Base-by-base conservation (phyloP, 2,888 invertebrate species). In the Pristionchus japonicus region DNA sequence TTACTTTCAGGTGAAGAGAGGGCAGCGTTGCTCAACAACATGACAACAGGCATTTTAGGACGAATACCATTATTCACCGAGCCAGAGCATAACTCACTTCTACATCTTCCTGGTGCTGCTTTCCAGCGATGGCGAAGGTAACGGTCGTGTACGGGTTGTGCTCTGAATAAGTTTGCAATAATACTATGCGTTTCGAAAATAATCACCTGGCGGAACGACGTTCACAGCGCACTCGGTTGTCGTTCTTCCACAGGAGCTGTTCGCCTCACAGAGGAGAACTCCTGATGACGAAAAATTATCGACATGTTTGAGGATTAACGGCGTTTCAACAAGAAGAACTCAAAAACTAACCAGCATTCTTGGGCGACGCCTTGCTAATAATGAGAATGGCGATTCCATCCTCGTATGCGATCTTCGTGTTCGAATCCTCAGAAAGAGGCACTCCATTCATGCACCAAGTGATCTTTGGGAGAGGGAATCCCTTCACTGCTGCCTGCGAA, bases 381-480 rank as follows among this genome's bases (percentile, higher is more conserved):
- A 77, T 83, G 52, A 92, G 83, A 64, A 92, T 89, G 17, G 90
- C 90, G 34, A 91, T 90, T 4, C 92, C 92, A 88, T 92, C 91
- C 77, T 92, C 92, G 64, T 84, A 91, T 23, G 90, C 89, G 20
- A 89, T 52, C 3, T 88, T 89, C 67, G 86, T 86, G 70, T 84
- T 70, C 43, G 52, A 31, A 74, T 49, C 88, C 47, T 86, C 70
- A 31, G 49, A 27, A 61, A 77, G 37, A 0, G 85, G 77, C 27
- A 43, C 64, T 74, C 90, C 92, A 82, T 91, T 91, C 3, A 90
- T 61, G 40, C 89, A 89, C 92, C 92, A 93, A 0, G 90, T 89
- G 34, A 92, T 91, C 40, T 89, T 90, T 27, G 93, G 93, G n/a
- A 92, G 89, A 20, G 93, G 93, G 67, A 91, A 90, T 13, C 93